Base-by-base conservation (phyloP, 2,888 invertebrate genomes). In the Drosophila prolongata region DNA sequence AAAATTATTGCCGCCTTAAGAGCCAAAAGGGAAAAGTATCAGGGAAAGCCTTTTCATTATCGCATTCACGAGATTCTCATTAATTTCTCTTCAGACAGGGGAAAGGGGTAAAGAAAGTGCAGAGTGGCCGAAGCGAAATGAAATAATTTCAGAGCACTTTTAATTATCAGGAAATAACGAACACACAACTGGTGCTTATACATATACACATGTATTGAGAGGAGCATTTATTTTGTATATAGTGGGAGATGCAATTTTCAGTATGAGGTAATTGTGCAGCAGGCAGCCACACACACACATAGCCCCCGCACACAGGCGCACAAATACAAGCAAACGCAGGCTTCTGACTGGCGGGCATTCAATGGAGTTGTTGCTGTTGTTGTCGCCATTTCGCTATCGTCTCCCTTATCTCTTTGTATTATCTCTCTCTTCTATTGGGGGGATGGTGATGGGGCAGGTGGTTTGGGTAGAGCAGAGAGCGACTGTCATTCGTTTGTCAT, bases 401-500 rank as follows among this genome's bases (percentile, higher is more conserved):
- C 90, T 87, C 70, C 68, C 90, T 91, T 91, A 91, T 91, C 91
- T 92, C 87, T 89, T 87, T 78, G 80, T 67, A 92, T 91, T 91
- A 91, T 91, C 92, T 92, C 85, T 85, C 88, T 79, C 82, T 60
- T 68, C 58, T 24, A 24, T 40, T 47, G 61, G 60, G 66, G 67
- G 44, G 19, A 34, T 49, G n/a, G 11, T 24, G 52, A 38, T 34
- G 61, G 24, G 60, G 44, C 30, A 47, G 50, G 58, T 56, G 66
- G 65, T 19, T 30, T 61, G 47, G 24, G 38, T 2, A 27, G 35
- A 54, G 53, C 52, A 27, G 73, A 78, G 79, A 78, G 87, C 81
- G 86, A 83, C 86, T 90, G 87, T 90, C 90, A 89, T 90, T 90
- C 90, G 89, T 90, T 88, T 89, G 90, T 90, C 90, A 90, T 89